Conservation (phyloP, 64 coral and sea anemone genomes). For the Pocillopora verrucosa region DNA sequence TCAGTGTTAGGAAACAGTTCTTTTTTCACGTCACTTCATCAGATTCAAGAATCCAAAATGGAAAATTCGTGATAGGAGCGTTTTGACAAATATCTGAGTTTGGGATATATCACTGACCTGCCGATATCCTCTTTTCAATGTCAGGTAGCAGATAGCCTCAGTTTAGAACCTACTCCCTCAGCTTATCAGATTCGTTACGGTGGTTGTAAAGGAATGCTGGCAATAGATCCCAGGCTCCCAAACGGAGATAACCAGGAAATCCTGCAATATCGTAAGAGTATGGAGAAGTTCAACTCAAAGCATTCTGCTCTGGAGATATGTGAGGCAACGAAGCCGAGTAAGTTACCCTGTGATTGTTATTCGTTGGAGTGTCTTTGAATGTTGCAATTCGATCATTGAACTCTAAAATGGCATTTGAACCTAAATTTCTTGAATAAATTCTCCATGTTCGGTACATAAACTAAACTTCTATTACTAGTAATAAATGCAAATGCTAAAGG, state of each 20-base stretch:
- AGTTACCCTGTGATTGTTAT: neutral
- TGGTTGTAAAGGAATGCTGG: constrained; percentile 88
- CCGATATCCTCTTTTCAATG: neutral
- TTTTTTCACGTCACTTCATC: no score
- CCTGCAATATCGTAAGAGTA: constrained; percentile 72
- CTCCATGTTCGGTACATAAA: no score
- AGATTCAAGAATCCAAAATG: no score
- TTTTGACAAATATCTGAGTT: no score
- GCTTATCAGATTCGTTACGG: constrained; percentile 88
- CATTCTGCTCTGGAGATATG: constrained; percentile 78
- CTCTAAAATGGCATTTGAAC: neutral
- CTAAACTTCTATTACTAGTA: no score
- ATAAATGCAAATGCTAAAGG: no score
- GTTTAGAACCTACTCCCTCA: constrained; percentile 52
- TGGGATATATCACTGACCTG: no score
- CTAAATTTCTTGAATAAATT: no score
- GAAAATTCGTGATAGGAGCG: no score
- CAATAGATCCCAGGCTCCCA: constrained; percentile 67
- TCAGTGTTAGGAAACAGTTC: no score
- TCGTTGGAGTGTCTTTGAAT: neutral
- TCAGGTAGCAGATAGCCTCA: constrained; percentile 78
- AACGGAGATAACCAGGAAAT: constrained; percentile 43
- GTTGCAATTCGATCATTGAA: neutral
- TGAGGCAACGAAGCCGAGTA: constrained; percentile 72
- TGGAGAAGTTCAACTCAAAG: constrained; percentile 76